phyloP scores from a whole-genome alignment of 1,140 invertebrate species.

The Drosophila kohkoa region DNA sequence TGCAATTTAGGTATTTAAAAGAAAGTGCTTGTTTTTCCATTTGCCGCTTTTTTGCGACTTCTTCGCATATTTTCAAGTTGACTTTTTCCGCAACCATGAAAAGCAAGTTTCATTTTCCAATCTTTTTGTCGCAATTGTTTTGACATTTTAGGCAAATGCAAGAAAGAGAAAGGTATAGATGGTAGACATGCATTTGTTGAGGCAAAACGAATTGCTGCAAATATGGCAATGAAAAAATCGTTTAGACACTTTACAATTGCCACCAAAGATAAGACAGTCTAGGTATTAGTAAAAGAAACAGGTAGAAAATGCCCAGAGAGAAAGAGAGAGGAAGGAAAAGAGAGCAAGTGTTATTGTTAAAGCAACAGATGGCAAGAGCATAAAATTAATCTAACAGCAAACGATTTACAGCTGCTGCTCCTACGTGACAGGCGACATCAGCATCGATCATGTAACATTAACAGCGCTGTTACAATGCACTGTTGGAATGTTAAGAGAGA shows the following conservation, averaged over 20 bases:
- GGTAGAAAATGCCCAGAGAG: constrained; percentile 39
- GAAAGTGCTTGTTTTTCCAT: constrained; percentile 29
- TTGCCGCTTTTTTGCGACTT: constrained; percentile 4
- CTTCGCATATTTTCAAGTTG: constrained; percentile 20
- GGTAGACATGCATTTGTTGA: constrained; percentile 41
- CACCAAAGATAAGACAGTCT: constrained; percentile 45
- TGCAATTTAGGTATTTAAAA: constrained; percentile 31
- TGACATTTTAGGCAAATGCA: constrained; percentile 36
- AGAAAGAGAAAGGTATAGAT: constrained; percentile 11
- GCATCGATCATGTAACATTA: constrained; percentile 22
- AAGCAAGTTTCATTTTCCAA: constrained; percentile 54
- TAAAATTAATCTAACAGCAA: neutral
- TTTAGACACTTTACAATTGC: constrained; percentile 32
- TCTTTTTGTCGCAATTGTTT: constrained; percentile 42
- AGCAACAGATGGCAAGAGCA: constrained; percentile 22
- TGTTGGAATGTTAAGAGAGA: constrained; percentile 3
- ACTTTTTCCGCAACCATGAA: constrained; percentile 41
- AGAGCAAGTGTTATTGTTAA: constrained; percentile 1
- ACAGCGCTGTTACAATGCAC: constrained; percentile 3
- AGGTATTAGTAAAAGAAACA: constrained; percentile 45
- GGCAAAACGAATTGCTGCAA: constrained; percentile 56
- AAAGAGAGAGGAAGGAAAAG: neutral
- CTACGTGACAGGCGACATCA: neutral
- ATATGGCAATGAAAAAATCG: constrained; percentile 54
- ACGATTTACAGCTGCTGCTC: neutral